These are phyloP conservation scores for Myanophis thanlyinensis DNA, from an alignment of 2,113 vertebrate genomes.

Conservation along the genomic window DNA sequence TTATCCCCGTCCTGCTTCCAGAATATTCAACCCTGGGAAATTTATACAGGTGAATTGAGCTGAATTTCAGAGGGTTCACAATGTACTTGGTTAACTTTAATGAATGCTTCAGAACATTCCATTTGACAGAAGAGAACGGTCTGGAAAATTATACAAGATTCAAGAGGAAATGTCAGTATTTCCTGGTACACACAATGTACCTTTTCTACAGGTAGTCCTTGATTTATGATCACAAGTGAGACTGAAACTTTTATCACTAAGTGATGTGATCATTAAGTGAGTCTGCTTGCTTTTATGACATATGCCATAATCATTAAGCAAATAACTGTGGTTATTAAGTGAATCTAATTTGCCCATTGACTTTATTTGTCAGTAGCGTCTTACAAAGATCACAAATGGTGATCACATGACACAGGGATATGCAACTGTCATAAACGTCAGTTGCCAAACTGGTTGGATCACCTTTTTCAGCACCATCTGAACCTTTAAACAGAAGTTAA, in stretches of 20 bases:
- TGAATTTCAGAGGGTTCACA: slow-evolving; percentile 56
- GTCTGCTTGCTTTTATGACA: not conserved
- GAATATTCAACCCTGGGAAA: not conserved
- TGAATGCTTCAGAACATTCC: slow-evolving; percentile 68
- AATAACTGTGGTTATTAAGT: not conserved
- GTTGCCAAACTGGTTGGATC: not conserved
- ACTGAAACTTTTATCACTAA: not conserved
- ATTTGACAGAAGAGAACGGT: slow-evolving; percentile 68
- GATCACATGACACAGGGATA: not conserved
- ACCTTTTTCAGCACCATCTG: not conserved
- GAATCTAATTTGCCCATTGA: not conserved
- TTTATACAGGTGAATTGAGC: slow-evolving; percentile 32
- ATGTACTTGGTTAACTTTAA: slow-evolving; percentile 65
- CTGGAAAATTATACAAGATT: slow-evolving; percentile 69
- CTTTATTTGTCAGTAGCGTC: not conserved
- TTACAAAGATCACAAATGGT: not conserved
- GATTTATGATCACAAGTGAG: not conserved
- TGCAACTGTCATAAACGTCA: not conserved
- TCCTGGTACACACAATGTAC: slow-evolving; percentile 40
- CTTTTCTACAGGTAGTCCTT: slow-evolving; percentile 6
- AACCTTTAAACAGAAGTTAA: not conserved
- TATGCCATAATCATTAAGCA: not conserved
- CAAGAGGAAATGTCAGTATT: slow-evolving; percentile 60
- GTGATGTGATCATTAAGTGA: not conserved
- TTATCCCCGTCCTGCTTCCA: not conserved